Conservation (phyloP, 2,888 invertebrate species). For the Labia minor region DNA sequence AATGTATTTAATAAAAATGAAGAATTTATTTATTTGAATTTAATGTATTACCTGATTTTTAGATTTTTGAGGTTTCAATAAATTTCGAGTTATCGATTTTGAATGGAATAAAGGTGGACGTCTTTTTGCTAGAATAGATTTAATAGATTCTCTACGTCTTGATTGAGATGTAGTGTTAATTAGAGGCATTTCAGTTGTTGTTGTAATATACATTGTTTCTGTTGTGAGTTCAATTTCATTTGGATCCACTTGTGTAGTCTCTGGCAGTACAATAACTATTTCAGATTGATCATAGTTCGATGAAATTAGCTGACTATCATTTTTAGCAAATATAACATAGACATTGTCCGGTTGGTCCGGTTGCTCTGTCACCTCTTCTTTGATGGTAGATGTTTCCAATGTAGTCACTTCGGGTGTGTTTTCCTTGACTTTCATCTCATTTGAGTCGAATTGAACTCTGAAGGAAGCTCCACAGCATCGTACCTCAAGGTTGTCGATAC, state of each 20-base stretch:
- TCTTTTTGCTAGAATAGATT: background rate
- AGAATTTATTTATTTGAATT: too few relatives aligned
- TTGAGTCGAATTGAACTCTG: constrained; percentile 16
- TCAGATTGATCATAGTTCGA: background rate
- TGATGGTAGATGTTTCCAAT: too few relatives aligned
- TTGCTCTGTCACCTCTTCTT: background rate
- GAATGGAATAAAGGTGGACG: background rate
- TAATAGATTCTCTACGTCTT: background rate
- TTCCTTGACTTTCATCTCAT: too few relatives aligned
- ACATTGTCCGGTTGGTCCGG: background rate
- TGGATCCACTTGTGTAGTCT: background rate
- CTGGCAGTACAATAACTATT: background rate
- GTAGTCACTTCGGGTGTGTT: too few relatives aligned
- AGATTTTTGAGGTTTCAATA: background rate
- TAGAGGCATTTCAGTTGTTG: background rate
- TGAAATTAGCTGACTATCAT: background rate
- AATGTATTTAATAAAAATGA: too few relatives aligned
- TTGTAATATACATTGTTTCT: background rate
- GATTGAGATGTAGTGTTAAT: background rate
- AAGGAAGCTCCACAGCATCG: constrained; percentile 24
- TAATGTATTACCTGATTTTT: background rate
- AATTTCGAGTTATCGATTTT: background rate
- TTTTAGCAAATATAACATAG: background rate
- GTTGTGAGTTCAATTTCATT: background rate
- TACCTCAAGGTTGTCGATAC: constrained; percentile 20